phyloP scores from a whole-genome alignment of 2,113 vertebrate species.

The Laticauda colubrina region DNA sequence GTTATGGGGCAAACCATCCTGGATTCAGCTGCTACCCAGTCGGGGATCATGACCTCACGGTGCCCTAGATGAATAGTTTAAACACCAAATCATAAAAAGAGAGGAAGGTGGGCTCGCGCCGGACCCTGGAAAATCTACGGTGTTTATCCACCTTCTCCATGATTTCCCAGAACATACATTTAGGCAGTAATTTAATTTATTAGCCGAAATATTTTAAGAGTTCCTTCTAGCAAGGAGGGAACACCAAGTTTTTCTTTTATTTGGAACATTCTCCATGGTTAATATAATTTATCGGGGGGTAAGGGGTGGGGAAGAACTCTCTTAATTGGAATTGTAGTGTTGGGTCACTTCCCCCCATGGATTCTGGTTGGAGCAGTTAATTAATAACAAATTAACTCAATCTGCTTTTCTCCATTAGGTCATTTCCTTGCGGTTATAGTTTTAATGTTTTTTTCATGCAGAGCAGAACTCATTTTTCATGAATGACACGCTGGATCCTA shows the following conservation, averaged over 20 bases:
- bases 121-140: conserved; percentile 48
- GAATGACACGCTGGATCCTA: conserved; percentile 43
- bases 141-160: conserved; percentile 50
- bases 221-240: conserved; percentile 39
- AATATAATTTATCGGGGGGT: conserved; percentile 29
- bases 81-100: conserved; percentile 33
- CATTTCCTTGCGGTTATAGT: conserved; percentile 56
- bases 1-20: neutral
- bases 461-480: conserved; percentile 49
- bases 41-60: neutral
- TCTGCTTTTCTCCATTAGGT: conserved; percentile 52
- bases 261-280: conserved; percentile 19
- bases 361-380: conserved; percentile 53
- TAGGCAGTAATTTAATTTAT: conserved; percentile 62
- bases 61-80: conserved; percentile 37
- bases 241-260: conserved; percentile 44
- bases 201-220: conserved; percentile 35
- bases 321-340: conserved; percentile 45
- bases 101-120: neutral
- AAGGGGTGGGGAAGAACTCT: conserved; percentile 12
- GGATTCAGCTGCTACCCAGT: neutral
- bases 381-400: conserved; percentile 62
- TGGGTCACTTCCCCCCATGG: conserved; percentile 29
- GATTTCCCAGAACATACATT: conserved; percentile 47
- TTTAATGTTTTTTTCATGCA: conserved; percentile 59